phyloP scores from a whole-genome alignment of 2,113 vertebrate genomes.

The Microcebus lehilahytsara region DNA sequence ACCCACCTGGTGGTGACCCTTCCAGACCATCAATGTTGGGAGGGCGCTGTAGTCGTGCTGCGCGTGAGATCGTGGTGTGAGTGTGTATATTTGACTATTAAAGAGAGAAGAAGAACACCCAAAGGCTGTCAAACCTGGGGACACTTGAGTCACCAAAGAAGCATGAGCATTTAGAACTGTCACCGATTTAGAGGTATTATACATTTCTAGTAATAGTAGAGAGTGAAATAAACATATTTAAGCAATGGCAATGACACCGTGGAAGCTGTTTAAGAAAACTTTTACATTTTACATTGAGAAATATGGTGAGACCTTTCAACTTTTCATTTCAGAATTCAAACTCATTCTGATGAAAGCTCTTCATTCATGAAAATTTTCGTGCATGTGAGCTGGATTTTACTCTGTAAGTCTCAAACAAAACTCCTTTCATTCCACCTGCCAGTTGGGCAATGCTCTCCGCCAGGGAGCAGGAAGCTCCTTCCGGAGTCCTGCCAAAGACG shows the following conservation, averaged over 20 bases:
- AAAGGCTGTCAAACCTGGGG: background rate
- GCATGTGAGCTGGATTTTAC: background rate
- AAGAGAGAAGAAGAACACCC: background rate
- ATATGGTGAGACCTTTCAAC: background rate
- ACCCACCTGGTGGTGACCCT: background rate
- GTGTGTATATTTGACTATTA: background rate
- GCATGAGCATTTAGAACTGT: background rate
- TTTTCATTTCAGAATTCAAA: background rate
- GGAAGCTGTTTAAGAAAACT: background rate
- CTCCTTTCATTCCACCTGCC: conserved; percentile 47
- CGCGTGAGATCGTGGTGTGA: background rate
- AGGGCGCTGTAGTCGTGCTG: background rate
- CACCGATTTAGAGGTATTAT: background rate
- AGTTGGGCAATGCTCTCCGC: background rate
- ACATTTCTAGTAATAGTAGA: background rate
- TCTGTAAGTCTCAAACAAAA: conserved; percentile 48
- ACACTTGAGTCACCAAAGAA: background rate
- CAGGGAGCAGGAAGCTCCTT: background rate
- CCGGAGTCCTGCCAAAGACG: background rate
- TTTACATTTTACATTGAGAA: background rate
- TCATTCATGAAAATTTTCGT: background rate
- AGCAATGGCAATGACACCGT: background rate
- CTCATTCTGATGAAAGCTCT: background rate
- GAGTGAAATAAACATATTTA: background rate
- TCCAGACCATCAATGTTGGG: background rate